Base-by-base conservation (phyloP, 2,113 vertebrate genomes). In the Falco punctatus region DNA sequence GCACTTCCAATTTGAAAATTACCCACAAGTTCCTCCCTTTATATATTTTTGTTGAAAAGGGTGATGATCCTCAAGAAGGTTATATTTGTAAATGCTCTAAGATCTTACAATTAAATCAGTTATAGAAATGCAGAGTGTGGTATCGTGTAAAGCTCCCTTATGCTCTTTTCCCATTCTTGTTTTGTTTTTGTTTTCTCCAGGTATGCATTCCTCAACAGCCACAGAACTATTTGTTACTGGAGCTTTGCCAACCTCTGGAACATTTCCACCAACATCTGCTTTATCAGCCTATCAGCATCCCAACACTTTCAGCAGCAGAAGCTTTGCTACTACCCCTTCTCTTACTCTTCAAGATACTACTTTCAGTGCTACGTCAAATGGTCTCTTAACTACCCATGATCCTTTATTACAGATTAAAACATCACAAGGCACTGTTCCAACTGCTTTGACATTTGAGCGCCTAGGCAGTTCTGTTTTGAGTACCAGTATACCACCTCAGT, bases 151-250 rank as follows among this genome's bases (percentile, higher is more conserved):
- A 94, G 11, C 32, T 96, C 49, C 52, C 46, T 95, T 92, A 71
- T 78, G 27, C 62, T 81, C 49, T 54, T 95, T 95, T 96, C 92
- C n/a, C 93, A 23, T 96, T 61, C 71, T 93, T 99, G 98, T 99
- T 72, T 79, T 93, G 35, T 71, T 67, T 86, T 95, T 92, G 78
- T 40, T 97, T 69, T 86, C 79, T 49, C 49, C 96, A 99, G 99
- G 99, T 97, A 98, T 99, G 98, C 99, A 99, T 98, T 98, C 99
- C 84, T 99, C 99, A 88, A 94, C 98, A 95, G 97, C 98, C 94
- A 97, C 99, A 81, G 99, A 99, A 95, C 98, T 99, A 11, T 99
- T 99, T 98, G 98, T 99, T 96, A 99, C 99, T 92, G 99, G 99
- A 98, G 98, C 99, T 78, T 97, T 99, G 98, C 99, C 99, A 97